Base-by-base conservation (phyloP, 2,888 invertebrate genomes). In the Lysandra coridon region DNA sequence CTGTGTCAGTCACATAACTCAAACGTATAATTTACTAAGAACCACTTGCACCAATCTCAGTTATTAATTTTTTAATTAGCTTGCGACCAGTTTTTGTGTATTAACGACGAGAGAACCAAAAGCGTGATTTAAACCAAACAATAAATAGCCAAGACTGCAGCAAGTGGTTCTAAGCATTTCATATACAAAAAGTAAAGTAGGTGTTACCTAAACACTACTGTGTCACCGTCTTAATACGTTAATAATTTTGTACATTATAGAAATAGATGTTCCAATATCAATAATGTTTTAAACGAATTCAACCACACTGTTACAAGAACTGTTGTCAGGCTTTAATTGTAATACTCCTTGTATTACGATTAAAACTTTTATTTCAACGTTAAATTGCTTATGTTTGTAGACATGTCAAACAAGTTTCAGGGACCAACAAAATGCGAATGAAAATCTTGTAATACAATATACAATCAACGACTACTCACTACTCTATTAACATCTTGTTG, bases 371-470 rank as follows among this genome's bases (percentile, higher is more conserved):
- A 64, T 30, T 62, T 62, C 23, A 64, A 64, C 64, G 3, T 23
- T 30, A 12, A 3, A n/a, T 30, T 23, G 64, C 64, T 64, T 30
- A 12, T 30, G 3, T 64, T 64, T 10, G 30, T 64, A 64, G 10
- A 64, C 30, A 30, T 49, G 49, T 64, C 62, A 62, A 62, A 62
- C 62, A 62, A 62, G 62, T 62, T 64, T 64, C 64, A 10, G 64
- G 64, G 64, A 64, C 64, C 64, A 64, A 64, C 64, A 64, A 64
- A n/a, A 64, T 30, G 12, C 64, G 30, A 64, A 30, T 30, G 12
- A 64, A 30, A 64, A 64, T 64, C 57, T 64, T 64, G 23, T 64
- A 64, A 64, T 30, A 23, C 40, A 40, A 5, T 37, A 4, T 37
- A 40, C 10, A 30, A 30, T 30, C 64, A 64, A 12, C 64, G 23